phyloP scores from a whole-genome alignment of 2,888 invertebrate species.

The Maniola hyperantus region DNA sequence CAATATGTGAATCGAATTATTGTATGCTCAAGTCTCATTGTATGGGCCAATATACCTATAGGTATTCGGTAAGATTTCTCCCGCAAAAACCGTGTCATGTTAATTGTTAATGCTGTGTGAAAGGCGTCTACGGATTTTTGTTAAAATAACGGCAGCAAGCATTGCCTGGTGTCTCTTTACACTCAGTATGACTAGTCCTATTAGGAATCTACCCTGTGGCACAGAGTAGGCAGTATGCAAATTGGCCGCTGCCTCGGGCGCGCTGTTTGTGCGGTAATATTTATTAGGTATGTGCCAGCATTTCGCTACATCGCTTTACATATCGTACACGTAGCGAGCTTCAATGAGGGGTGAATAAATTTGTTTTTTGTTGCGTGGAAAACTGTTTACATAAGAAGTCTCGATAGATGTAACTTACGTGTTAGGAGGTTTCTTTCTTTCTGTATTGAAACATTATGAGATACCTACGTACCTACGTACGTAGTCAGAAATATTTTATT shows the following conservation, averaged over 20 bases:
- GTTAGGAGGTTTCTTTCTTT: conserved; percentile 17
- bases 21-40: too few relatives aligned
- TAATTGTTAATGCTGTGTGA: too few relatives aligned
- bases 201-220: conserved; percentile 32
- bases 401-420: conserved; percentile 23
- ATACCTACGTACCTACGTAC: neutral
- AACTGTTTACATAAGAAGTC: conserved; percentile 34
- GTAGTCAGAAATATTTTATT: neutral
- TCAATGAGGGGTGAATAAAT: conserved; percentile 46
- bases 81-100: too few relatives aligned
- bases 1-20: too few relatives aligned
- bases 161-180: neutral
- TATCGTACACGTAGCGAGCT: conserved; percentile 41
- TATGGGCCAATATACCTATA: too few relatives aligned
- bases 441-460: conserved; percentile 8
- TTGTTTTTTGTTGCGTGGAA: conserved; percentile 41
- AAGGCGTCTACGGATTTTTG: too few relatives aligned
- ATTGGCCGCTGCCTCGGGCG: conserved; percentile 52
- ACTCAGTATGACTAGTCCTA: neutral
- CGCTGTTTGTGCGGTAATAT: conserved; percentile 67
- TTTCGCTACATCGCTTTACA: conserved; percentile 49
- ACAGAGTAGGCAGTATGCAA: conserved; percentile 61
- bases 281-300: conserved; percentile 53
- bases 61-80: too few relatives aligned
- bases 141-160: neutral